These are phyloP conservation scores for Chrysomela aeneicollis DNA, from an alignment of 2,888 invertebrate species.

Conservation along the genomic window DNA sequence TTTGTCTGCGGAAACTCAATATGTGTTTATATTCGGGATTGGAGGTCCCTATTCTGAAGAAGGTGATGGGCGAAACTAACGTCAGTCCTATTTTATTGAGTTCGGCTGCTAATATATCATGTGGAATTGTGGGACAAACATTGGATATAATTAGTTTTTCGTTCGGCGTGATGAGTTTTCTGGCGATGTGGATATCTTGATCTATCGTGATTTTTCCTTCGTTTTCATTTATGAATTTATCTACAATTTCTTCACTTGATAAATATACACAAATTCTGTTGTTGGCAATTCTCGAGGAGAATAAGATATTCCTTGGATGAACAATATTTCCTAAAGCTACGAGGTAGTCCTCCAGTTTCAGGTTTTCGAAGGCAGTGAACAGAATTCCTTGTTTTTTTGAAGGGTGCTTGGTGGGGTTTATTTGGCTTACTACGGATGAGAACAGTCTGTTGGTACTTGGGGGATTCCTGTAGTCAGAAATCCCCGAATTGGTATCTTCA, in stretches of 20 bases:
- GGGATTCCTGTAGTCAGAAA: slow-evolving; percentile 1
- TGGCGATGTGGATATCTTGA: background rate
- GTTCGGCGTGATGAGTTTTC: background rate
- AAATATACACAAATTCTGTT: slow-evolving; percentile 7
- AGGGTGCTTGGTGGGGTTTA: slow-evolving; percentile 10
- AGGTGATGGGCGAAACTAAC: slow-evolving; percentile 7
- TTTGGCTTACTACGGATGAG: slow-evolving; percentile 4
- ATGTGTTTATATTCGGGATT: slow-evolving; percentile 3
- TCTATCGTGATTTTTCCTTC: background rate
- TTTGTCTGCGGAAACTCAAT: slow-evolving; percentile 9
- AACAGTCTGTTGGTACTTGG: slow-evolving; percentile 11
- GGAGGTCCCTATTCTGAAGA: slow-evolving; percentile 8
- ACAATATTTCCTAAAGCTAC: slow-evolving; percentile 4
- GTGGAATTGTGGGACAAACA: slow-evolving; percentile 1
- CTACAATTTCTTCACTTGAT: slow-evolving; percentile 1
- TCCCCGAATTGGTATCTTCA: slow-evolving; percentile 10
- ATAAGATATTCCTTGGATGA: slow-evolving; percentile 9
- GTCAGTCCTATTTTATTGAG: background rate
- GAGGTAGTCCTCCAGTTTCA: slow-evolving; percentile 11
- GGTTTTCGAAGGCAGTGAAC: slow-evolving; percentile 1
- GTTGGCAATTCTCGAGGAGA: slow-evolving; percentile 6
- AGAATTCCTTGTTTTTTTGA: slow-evolving; percentile 10
- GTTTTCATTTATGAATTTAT: slow-evolving; percentile 1
- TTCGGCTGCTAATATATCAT: background rate
- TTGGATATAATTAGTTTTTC: background rate